These are phyloP conservation scores for Petroica traversi DNA, from an alignment of 2,113 vertebrate genomes.

Conservation along the genomic window DNA sequence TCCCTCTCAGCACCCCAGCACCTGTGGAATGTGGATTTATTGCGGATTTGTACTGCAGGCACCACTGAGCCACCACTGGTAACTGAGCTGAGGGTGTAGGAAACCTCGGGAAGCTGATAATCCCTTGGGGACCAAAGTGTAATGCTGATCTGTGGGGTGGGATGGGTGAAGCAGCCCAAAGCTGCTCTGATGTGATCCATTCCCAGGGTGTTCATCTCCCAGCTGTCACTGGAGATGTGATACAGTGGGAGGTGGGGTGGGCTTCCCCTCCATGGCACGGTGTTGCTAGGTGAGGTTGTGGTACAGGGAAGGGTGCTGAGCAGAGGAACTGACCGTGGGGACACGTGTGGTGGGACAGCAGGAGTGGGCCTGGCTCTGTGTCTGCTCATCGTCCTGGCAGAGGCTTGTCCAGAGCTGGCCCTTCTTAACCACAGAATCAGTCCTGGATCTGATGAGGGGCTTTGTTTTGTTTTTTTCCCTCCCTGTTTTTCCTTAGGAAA, in stretches of 20 bases:
- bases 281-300: conserved; percentile 68
- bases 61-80: not conserved
- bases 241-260: conserved; percentile 50
- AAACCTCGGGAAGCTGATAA: accelerated
- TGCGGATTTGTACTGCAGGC: not conserved
- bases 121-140: not conserved
- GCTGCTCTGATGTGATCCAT: conserved; percentile 15
- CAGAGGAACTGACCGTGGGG: not conserved
- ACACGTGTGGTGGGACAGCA: not conserved
- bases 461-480: not conserved
- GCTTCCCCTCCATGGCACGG: not conserved
- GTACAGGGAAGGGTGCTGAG: conserved; percentile 8
- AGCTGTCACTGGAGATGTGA: conserved; percentile 60
- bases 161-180: not conserved
- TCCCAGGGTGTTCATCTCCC: conserved; percentile 58
- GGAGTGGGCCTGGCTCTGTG: not conserved
- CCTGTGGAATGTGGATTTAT: accelerated
- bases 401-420: not conserved
- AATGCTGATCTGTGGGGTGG: not conserved
- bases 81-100: accelerated
- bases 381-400: accelerated
- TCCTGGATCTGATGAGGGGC: conserved; percentile 4
- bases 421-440: not conserved
- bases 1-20: not conserved
- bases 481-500: conserved; percentile 53